phyloP scores from a whole-genome alignment of 1,140 invertebrate species.

The Chrysopa pallens region DNA sequence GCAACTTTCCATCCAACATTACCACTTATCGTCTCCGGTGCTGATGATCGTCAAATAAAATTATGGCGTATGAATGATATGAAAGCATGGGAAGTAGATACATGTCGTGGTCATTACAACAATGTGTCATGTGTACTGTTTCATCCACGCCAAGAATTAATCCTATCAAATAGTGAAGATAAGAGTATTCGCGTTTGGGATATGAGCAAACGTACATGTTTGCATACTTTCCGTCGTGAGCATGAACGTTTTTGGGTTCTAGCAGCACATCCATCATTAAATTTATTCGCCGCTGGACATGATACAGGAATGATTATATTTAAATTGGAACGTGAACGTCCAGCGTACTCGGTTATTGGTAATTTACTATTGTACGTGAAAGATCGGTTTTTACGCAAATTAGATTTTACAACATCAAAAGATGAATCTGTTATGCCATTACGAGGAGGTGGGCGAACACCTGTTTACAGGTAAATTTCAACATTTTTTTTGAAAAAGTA shows the following conservation, averaged over 20 bases:
- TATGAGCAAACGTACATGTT: constrained; percentile 90
- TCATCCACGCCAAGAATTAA: constrained; percentile 92
- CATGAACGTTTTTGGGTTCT: constrained; percentile 96
- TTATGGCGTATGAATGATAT: constrained; percentile 98
- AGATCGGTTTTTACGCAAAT: constrained; percentile 71
- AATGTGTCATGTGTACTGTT: constrained; percentile 98
- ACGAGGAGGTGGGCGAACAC: constrained; percentile 54
- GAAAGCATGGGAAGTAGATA: constrained; percentile 99
- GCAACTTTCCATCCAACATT: constrained; percentile 89
- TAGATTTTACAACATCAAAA: constrained; percentile 87
- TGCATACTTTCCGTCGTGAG: constrained; percentile 90
- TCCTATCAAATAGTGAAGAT: constrained; percentile 95
- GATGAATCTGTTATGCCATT: constrained; percentile 87
- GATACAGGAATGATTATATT: constrained; percentile 83
- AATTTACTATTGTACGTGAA: constrained; percentile 96
- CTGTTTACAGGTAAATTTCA: constrained; percentile 38
- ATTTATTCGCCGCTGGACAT: constrained; percentile 85
- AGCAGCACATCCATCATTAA: constrained; percentile 71
- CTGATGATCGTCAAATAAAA: constrained; percentile 95
- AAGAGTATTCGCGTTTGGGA: constrained; percentile 98
- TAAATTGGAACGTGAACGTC: constrained; percentile 84
- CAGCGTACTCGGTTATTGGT: constrained; percentile 84
- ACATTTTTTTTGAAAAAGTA: too few species aligned
- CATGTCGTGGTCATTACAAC: constrained; percentile 97
- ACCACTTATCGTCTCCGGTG: constrained; percentile 91